phyloP scores from a whole-genome alignment of 2,888 invertebrate genomes.

The Pristionchus arcanus region DNA sequence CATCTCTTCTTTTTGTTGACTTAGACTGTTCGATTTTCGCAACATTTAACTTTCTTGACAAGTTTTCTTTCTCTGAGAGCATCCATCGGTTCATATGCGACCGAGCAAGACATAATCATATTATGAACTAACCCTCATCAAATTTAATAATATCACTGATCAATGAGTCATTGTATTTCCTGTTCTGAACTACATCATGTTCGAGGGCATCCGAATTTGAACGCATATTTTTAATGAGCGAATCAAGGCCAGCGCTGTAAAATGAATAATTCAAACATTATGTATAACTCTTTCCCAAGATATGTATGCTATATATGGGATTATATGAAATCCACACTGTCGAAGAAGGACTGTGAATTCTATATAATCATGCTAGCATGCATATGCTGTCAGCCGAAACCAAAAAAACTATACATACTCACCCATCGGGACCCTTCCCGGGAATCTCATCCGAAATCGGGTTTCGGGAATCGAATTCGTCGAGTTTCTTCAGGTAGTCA shows the following conservation, averaged over 20 bases:
- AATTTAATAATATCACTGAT: not conserved
- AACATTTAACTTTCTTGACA: not conserved
- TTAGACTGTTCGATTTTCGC: not conserved
- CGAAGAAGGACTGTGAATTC: no score
- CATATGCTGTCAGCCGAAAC: no score
- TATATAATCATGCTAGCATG: no score
- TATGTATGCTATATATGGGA: no score
- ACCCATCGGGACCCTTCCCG: no score
- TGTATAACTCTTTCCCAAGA: no score
- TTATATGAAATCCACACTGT: no score
- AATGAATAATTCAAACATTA: not conserved
- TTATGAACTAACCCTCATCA: conserved; percentile 2
- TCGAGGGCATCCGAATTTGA: not conserved
- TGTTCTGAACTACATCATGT: not conserved
- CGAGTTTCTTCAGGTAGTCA: not conserved
- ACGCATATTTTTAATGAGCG: not conserved
- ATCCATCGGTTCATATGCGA: not conserved
- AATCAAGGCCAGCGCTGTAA: not conserved
- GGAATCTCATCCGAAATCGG: no score
- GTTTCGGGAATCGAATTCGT: no score
- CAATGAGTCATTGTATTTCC: no score
- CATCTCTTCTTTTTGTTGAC: conserved; percentile 6
- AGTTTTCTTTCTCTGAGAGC: not conserved
- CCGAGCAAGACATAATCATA: not conserved
- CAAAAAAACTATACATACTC: no score